Conservation (phyloP, 2,113 vertebrate species). For the Columbina picui region DNA sequence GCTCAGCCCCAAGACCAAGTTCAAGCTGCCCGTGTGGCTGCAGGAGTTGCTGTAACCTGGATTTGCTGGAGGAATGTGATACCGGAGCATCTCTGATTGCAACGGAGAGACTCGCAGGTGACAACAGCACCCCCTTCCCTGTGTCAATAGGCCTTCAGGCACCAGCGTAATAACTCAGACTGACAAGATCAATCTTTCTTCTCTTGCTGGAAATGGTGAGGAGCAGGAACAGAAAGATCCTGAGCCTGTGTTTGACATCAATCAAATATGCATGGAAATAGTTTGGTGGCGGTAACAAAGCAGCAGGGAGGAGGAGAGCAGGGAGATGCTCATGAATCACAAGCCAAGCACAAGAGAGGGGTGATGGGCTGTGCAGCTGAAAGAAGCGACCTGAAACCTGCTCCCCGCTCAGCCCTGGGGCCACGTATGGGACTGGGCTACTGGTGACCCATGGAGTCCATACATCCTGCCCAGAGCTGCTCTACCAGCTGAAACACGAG, state of each 20-base stretch:
- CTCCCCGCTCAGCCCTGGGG: background rate
- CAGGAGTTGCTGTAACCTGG: accelerated
- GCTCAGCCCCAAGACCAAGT: background rate
- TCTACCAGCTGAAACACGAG: background rate
- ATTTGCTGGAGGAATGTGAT: background rate
- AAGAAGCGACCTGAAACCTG: background rate
- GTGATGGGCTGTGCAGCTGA: background rate
- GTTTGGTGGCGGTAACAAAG: background rate
- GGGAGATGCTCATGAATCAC: background rate
- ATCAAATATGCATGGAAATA: background rate
- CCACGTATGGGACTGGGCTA: background rate
- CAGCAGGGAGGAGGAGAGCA: background rate
- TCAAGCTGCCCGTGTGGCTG: background rate
- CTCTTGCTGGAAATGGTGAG: background rate
- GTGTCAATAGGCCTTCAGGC: background rate
- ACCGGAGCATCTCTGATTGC: background rate
- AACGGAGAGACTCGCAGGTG: background rate
- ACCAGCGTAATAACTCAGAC: background rate
- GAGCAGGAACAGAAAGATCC: background rate
- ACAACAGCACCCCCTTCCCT: background rate
- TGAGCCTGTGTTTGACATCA: background rate
- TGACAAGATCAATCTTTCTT: conserved; percentile 15
- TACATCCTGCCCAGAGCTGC: background rate
- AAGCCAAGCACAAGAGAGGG: background rate
- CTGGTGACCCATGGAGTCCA: background rate